Conservation (phyloP, 2,113 vertebrate species). For the Macrotis lagotis region DNA sequence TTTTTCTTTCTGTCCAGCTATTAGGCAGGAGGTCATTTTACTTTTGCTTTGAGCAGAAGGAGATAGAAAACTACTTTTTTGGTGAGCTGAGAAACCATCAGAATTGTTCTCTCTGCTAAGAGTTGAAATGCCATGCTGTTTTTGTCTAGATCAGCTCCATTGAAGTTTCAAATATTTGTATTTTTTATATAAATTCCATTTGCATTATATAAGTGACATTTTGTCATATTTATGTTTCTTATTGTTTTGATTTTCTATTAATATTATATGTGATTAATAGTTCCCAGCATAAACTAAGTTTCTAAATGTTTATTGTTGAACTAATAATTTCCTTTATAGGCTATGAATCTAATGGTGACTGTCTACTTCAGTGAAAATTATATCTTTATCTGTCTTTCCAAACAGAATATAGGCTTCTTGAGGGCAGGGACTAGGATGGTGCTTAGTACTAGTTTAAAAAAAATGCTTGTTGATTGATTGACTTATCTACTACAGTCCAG, state of each 20-base stretch:
- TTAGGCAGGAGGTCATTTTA: background rate
- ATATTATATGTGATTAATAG: background rate
- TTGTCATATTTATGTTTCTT: background rate
- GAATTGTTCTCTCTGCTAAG: background rate
- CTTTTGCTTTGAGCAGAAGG: background rate
- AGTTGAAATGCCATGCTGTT: background rate
- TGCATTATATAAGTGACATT: background rate
- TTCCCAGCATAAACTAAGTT: background rate
- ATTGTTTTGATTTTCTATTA: background rate
- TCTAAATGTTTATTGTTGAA: background rate
- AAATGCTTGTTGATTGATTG: background rate
- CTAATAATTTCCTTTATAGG: background rate
- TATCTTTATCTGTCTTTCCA: background rate
- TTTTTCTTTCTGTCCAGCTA: background rate
- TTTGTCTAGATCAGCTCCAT: background rate
- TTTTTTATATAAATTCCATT: background rate
- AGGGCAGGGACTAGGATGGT: background rate
- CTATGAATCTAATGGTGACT: background rate
- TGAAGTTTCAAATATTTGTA: background rate
- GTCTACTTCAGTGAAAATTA: background rate
- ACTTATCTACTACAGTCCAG: background rate
- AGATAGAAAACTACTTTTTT: background rate
- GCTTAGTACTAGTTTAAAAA: background rate
- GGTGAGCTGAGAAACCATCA: background rate
- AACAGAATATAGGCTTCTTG: constrained; percentile 6